These are phyloP conservation scores for Pterois miles DNA, from an alignment of 2,797 vertebrate genomes.

Conservation along the genomic window DNA sequence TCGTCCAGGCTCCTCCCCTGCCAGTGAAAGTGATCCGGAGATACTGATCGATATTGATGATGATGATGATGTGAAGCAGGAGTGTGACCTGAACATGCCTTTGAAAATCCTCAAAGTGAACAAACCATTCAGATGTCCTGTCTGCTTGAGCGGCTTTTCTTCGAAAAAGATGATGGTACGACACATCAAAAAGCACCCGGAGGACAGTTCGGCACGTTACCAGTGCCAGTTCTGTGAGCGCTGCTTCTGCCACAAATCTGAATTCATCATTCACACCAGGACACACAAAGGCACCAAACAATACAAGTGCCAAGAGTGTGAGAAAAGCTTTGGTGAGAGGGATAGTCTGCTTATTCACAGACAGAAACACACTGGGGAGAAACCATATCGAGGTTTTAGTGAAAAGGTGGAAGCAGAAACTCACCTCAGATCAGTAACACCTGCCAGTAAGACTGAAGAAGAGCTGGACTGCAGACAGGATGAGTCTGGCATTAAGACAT, in stretches of 20 bases:
- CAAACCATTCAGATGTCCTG: slow-evolving; percentile 5
- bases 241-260: slow-evolving; percentile 25
- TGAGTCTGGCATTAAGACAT: background rate
- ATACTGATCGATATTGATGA: background rate
- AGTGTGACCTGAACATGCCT: background rate
- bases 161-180: slow-evolving; percentile 27
- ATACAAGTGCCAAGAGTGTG: slow-evolving; percentile 8
- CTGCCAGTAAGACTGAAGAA: background rate
- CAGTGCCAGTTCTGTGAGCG: slow-evolving; percentile 31
- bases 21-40: background rate
- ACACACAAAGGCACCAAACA: slow-evolving; percentile 12
- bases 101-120: background rate
- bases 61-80: background rate
- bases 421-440: background rate
- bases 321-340: slow-evolving; percentile 10
- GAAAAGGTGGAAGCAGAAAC: background rate
- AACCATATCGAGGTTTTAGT: background rate
- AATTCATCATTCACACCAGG: slow-evolving; percentile 35
- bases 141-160: slow-evolving; percentile 7
- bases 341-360: slow-evolving; percentile 1
- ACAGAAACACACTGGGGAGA: background rate
- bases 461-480: background rate
- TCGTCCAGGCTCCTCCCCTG: background rate
- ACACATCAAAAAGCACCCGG: slow-evolving; percentile 19
- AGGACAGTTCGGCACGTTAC: background rate